A percentile compares a stretch with the other conserved stretches of the same genome.
Evolutionary conservation across 2,797 vertebrate species (phyloP).

Genomic region (Thripadectes ignobilis): DNA sequence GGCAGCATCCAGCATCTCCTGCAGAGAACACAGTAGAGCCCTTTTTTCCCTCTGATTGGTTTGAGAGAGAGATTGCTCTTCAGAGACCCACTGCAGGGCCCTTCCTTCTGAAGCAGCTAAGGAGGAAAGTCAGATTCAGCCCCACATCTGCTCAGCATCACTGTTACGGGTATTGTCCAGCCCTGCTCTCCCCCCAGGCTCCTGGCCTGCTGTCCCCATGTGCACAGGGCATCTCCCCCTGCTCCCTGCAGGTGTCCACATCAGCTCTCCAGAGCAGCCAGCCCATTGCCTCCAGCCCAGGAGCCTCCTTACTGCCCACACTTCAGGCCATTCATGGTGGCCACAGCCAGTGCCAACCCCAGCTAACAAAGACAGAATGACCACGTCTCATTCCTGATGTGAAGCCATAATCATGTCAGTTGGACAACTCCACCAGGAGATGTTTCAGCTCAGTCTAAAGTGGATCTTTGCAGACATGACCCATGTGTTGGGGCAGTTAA

Average conservation of each 20-base stretch:
- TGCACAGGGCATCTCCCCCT: background rate
- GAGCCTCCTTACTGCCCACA: background rate
- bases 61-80: background rate
- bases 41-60: background rate
- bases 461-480: background rate
- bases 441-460: background rate
- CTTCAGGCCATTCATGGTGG: background rate
- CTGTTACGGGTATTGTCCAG: fast-evolving
- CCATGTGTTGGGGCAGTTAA: background rate
- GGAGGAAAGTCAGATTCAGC: background rate
- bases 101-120: background rate
- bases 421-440: background rate
- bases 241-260: fast-evolving
- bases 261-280: background rate
- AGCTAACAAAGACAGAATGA: background rate
- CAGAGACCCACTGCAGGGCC: background rate
- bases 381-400: background rate
- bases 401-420: background rate
- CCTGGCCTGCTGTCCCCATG: background rate
- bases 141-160: background rate
- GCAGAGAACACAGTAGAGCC: background rate
- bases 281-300: background rate
- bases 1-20: background rate
- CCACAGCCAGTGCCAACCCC: background rate
- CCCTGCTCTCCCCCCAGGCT: background rate